Conservation (phyloP, 1,140 invertebrate species). For the Pollicipes pollicipes region DNA sequence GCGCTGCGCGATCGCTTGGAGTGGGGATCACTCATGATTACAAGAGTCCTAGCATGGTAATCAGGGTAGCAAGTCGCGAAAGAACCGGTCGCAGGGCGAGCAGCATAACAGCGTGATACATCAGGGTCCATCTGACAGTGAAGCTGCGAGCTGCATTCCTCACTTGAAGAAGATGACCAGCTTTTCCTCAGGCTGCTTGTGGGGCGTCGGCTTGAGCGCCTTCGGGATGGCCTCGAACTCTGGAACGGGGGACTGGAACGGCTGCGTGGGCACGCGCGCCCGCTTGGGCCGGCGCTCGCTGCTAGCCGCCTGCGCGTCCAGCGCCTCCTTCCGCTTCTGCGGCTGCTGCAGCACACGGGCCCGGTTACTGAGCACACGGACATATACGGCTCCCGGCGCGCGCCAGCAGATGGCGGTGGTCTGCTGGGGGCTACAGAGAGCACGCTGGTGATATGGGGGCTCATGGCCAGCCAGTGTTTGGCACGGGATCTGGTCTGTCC, state of each 20-base stretch:
- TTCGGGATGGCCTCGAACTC: constrained; percentile 51
- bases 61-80: no score
- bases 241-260: constrained; percentile 60
- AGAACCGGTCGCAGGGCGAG: no score
- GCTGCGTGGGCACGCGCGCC: constrained; percentile 43
- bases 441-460: no score
- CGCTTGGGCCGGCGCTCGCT: constrained; percentile 29
- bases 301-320: constrained; percentile 10
- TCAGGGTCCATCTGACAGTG: no score
- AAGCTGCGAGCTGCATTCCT: no score
- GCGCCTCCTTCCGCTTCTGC: constrained; percentile 14
- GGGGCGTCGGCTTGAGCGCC: constrained; percentile 36
- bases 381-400: neutral
- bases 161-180: constrained; percentile 40
- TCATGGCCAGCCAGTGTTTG: no score
- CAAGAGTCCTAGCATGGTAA: no score
- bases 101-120: no score
- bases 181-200: constrained; percentile 52
- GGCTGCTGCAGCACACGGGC: constrained; percentile 3
- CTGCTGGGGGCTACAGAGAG: constrained; percentile 6
- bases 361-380: neutral
- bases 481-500: no score
- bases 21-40: no score
- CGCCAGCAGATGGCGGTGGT: neutral
- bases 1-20: no score